Conservation (phyloP, 2,113 vertebrate species). For the Tenrec ecaudatus region DNA sequence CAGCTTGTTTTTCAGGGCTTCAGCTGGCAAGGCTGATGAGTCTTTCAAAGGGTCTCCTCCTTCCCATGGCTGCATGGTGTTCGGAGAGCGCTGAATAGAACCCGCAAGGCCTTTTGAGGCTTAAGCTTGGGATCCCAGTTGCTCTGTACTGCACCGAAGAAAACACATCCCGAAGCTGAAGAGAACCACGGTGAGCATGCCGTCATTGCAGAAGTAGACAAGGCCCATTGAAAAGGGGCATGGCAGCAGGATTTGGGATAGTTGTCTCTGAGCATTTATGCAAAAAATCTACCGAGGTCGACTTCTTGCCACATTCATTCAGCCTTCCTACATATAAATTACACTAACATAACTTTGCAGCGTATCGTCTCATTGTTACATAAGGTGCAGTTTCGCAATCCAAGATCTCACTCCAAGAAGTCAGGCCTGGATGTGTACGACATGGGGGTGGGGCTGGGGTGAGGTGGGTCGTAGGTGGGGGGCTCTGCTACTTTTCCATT, state of each 20-base stretch:
- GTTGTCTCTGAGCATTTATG: neutral
- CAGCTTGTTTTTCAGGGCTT: too few relatives aligned
- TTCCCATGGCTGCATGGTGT: neutral
- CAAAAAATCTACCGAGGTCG: neutral
- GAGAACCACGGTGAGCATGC: too few relatives aligned
- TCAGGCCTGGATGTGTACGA: neutral
- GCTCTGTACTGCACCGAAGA: neutral
- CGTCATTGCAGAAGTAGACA: accelerated
- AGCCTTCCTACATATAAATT: neutral
- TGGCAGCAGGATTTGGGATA: neutral
- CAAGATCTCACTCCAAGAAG: neutral
- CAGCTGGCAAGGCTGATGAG: accelerated
- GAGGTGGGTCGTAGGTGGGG: too few relatives aligned
- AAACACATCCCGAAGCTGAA: accelerated
- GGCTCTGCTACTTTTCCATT: neutral
- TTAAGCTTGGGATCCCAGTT: neutral
- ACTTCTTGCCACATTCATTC: too few relatives aligned
- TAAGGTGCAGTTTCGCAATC: neutral
- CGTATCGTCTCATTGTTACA: neutral
- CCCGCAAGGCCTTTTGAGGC: neutral
- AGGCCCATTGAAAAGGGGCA: neutral
- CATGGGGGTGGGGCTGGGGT: too few relatives aligned
- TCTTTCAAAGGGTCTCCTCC: accelerated
- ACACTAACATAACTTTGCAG: neutral
- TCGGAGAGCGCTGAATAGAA: neutral